These are phyloP conservation scores for Volucella inflata DNA, from an alignment of 2,888 invertebrate species.

Conservation along the genomic window DNA sequence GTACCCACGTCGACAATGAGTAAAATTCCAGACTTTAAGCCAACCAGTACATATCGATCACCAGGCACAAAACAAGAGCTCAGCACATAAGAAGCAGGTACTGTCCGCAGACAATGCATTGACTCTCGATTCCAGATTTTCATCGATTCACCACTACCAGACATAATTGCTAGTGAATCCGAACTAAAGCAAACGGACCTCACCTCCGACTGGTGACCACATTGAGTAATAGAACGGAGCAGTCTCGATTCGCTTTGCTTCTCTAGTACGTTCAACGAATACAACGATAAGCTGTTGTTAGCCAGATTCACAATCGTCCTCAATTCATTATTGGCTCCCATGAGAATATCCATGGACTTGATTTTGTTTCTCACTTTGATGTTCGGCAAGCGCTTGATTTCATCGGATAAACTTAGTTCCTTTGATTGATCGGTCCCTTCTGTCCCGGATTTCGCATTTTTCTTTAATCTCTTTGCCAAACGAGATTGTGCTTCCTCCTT, in stretches of 20 bases:
- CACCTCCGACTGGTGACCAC: slow-evolving; percentile 96
- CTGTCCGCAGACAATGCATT: slow-evolving; percentile 89
- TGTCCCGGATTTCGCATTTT: slow-evolving; percentile 85
- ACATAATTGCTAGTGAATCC: slow-evolving; percentile 93
- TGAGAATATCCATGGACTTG: slow-evolving; percentile 88
- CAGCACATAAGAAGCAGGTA: slow-evolving; percentile 88
- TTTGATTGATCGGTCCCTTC: slow-evolving; percentile 80
- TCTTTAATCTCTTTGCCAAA: slow-evolving; percentile 91
- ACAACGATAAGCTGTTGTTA: slow-evolving; percentile 91
- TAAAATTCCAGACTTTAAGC: slow-evolving; percentile 92
- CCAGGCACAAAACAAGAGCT: slow-evolving; percentile 91
- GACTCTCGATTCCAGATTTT: slow-evolving; percentile 95
- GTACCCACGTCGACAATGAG: slow-evolving; percentile 93
- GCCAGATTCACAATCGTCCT: slow-evolving; percentile 87
- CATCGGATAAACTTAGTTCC: slow-evolving; percentile 87
- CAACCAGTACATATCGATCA: slow-evolving; percentile 95
- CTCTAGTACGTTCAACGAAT: slow-evolving; percentile 84
- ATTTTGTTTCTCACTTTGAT: slow-evolving; percentile 88
- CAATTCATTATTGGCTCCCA: slow-evolving; percentile 89
- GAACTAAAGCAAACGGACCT: slow-evolving; percentile 94
- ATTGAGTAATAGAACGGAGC: slow-evolving; percentile 87
- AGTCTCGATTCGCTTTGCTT: slow-evolving; percentile 84
- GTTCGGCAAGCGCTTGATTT: slow-evolving; percentile 88
- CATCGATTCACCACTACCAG: slow-evolving; percentile 93
- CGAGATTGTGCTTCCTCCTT: slow-evolving; percentile 89